Evolutionary conservation across 2,113 vertebrate genomes (phyloP).

Genomic region (Picathartes gymnocephalus): DNA sequence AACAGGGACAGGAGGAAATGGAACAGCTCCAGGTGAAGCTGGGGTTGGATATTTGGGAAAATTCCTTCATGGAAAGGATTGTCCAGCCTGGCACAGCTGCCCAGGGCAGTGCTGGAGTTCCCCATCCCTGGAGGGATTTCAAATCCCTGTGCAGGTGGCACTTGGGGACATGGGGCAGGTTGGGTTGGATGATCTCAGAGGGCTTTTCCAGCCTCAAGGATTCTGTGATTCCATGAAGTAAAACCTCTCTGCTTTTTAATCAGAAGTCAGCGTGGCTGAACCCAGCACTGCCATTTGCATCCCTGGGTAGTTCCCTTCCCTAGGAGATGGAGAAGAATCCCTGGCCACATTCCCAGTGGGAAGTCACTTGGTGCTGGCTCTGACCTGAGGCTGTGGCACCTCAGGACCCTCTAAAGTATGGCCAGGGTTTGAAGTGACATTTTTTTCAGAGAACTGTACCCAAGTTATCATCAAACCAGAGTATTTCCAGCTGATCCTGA

Average conservation of each 20-base stretch:
- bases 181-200: background rate
- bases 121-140: background rate
- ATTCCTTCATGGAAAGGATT: background rate
- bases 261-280: background rate
- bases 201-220: background rate
- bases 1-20: background rate
- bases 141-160: accelerated
- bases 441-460: background rate
- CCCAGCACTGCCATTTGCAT: background rate
- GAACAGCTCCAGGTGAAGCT: background rate
- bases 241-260: background rate
- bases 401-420: accelerated
- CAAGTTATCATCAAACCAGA: background rate
- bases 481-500: background rate
- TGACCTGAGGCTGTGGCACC: background rate
- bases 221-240: background rate
- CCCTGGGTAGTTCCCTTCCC: background rate
- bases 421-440: background rate
- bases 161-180: background rate
- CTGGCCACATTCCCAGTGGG: accelerated
- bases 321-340: background rate
- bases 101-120: accelerated
- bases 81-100: background rate
- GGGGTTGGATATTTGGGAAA: background rate
- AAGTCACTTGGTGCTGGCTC: background rate